Conservation (phyloP, 2,113 vertebrate genomes). For the Python bivittatus region DNA sequence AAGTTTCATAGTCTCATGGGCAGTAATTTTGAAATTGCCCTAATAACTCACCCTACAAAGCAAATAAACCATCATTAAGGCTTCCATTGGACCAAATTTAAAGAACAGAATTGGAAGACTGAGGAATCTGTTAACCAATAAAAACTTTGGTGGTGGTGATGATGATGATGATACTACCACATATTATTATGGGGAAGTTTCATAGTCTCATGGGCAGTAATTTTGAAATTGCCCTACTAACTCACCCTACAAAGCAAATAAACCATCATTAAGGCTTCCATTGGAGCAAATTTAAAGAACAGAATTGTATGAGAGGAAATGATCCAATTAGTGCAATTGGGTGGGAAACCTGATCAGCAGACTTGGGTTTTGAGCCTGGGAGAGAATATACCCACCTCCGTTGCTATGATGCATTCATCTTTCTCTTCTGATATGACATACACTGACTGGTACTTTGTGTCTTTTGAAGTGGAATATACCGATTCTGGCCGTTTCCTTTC, state of each 20-base stretch:
- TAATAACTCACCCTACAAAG: background rate
- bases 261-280: background rate
- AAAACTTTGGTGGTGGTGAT: no score
- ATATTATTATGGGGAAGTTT: background rate
- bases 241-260: background rate
- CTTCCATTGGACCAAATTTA: background rate
- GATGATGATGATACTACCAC: background rate
- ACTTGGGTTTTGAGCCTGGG: background rate
- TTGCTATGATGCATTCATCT: constrained; percentile 97
- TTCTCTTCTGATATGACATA: constrained; percentile 97
- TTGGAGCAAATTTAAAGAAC: background rate
- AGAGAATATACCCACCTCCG: constrained; percentile 86
- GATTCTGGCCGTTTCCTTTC: constrained; percentile 85
- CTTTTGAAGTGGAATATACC: constrained; percentile 79
- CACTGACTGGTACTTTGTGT: constrained; percentile 98
- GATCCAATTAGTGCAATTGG: fast-evolving
- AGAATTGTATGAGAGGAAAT: background rate
- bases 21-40: background rate
- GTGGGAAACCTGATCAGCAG: fast-evolving
- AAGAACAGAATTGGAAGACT: background rate
- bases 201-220: background rate
- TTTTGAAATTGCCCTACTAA: background rate
- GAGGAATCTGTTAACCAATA: background rate
- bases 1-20: background rate
- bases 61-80: background rate